These are phyloP conservation scores for Phylloscopus collybita DNA, from an alignment of 2,797 vertebrate species.

Conservation along the genomic window DNA sequence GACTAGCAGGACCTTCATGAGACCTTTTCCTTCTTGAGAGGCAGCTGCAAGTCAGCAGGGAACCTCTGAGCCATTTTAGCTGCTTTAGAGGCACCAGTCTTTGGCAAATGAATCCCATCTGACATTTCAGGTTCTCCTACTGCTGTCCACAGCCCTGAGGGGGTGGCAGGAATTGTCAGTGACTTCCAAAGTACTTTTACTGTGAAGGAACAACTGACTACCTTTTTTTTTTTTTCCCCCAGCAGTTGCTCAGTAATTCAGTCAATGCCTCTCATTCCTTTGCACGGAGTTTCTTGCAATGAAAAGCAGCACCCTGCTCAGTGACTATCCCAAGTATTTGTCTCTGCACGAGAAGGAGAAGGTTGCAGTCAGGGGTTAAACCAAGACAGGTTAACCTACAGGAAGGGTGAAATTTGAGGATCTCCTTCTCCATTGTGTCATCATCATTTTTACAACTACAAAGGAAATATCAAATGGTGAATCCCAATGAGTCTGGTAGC, in stretches of 20 bases:
- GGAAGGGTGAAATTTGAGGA: neutral
- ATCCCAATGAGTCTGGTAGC: neutral
- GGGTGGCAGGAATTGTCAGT: neutral
- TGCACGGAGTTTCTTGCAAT: neutral
- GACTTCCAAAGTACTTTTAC: neutral
- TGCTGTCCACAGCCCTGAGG: neutral
- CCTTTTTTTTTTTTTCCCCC: neutral
- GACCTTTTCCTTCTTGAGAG: neutral
- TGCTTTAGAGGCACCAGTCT: neutral
- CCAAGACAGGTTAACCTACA: neutral
- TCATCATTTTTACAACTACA: neutral
- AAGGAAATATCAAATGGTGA: neutral
- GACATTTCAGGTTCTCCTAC: neutral
- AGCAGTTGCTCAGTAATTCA: neutral
- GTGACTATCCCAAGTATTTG: neutral
- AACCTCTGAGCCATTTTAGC: neutral
- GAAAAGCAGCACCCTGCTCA: neutral
- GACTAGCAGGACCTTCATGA: neutral
- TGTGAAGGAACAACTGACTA: neutral
- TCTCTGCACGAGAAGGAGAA: neutral
- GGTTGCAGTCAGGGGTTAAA: neutral
- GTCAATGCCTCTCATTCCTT: neutral
- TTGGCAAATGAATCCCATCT: neutral
- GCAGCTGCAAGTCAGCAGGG: neutral
- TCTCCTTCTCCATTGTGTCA: neutral